Evolutionary conservation across 2,888 invertebrate genomes (phyloP), one percentile per base, ranked within the genome.

Genomic region (Drosophila greeni): DNA sequence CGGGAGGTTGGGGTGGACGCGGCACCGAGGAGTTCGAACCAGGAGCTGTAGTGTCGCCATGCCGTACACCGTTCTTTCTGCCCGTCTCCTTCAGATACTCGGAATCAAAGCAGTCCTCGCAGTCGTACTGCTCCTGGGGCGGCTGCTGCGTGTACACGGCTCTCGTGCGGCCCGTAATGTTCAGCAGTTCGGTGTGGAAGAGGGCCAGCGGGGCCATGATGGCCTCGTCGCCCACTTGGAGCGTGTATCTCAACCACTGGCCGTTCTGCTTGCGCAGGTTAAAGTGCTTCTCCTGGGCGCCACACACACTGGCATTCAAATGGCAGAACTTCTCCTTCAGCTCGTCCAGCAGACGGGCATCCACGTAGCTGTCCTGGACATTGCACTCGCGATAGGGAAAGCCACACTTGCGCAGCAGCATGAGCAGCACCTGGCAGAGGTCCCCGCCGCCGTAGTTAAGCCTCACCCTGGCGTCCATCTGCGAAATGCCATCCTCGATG

Each of bases 401-500:
- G 5, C 95, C 95, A 81, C 95, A 95, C 86, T 96, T 96, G 74
- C 95, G 94, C 24, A 98, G 90, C 73, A 98, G 90, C 94, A 96
- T 96, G 54, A 94, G 93, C 76, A 98, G 92, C 8, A 95, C 93
- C 87, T 97, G 95, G 0, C 97, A 95, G 0, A 98, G 94, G 89
- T 98, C 98, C 12, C 95, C 94, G 5, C 97, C 95, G 5, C 97
- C 97, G 85, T 96, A 97, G 75, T 95, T 95, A 90, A 97, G 91
- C 53, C 95, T 89, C 0, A 92, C 92, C 84, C 97, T 91, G 0
- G 97, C 96, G 71, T 94, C 94, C 74, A 94, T 92, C 84, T 96
- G 96, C 24, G 97, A 97, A 66, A 98, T 95, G 1, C 97, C 97
- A 90, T 98, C 98, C 90, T 98, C 98, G 1, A 98, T 97, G 90